Evolutionary conservation across 2,113 vertebrate species (phyloP).

Genomic region (Hypocryptadius cinnamomeus): DNA sequence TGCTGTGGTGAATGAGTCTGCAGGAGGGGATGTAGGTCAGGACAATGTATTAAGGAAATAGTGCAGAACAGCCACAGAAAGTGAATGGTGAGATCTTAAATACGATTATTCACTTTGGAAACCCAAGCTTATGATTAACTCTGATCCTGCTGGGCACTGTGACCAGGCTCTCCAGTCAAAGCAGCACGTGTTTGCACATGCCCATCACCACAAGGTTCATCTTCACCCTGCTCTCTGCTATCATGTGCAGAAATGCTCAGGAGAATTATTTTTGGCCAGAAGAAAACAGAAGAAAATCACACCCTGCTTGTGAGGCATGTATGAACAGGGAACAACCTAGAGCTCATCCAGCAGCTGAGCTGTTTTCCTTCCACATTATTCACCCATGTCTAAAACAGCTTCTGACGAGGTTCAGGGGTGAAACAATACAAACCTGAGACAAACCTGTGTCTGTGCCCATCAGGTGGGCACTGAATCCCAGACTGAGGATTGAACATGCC

Average conservation of each 20-base stretch:
- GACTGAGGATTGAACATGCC: fast-evolving
- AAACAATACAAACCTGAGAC: background rate
- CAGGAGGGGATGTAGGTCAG: conserved; percentile 49
- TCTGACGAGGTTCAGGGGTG: background rate
- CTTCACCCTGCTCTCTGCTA: background rate
- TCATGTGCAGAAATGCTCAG: background rate
- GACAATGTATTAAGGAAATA: conserved; percentile 38
- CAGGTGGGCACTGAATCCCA: background rate
- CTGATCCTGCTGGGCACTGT: background rate
- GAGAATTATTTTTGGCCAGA: background rate
- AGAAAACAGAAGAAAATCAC: background rate
- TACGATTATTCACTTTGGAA: conserved; percentile 54
- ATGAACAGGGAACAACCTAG: background rate
- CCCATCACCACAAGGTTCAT: background rate
- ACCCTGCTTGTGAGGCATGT: background rate
- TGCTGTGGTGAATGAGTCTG: background rate
- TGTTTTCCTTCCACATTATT: background rate
- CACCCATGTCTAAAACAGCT: background rate
- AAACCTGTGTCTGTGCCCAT: background rate
- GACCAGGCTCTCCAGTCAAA: background rate
- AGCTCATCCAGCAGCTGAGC: background rate
- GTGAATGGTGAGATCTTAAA: conserved; percentile 43
- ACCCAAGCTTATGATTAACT: conserved; percentile 39
- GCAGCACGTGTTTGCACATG: background rate
- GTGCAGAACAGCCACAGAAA: conserved; percentile 29